Evolutionary conservation across 2,888 invertebrate genomes (phyloP), one percentile per base, ranked within the genome.

Genomic region (Clistopyga incitator): DNA sequence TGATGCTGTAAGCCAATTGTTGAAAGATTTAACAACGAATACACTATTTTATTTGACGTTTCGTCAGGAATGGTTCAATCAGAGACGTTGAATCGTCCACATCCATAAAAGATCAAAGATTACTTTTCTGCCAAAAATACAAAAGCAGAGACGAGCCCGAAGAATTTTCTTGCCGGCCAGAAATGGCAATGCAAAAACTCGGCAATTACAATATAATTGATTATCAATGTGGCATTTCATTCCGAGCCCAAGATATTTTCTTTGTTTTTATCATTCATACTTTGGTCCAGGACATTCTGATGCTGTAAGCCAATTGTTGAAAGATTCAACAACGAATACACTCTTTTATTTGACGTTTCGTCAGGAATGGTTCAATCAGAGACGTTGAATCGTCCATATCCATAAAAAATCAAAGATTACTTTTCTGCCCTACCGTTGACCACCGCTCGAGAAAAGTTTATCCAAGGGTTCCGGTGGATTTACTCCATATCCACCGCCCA

Each of bases 401-500:
- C 47, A 13, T 23, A 20, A 25, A 56, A 25, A 11, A 56, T 3
- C 25, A 8, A 56, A 71, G 20, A 54, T 71, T 56, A 56, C 54
- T 54, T 56, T 71, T 71, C 38, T 23, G 56, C 56, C 38, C 42
- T 23, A 23, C 34, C 15, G 52, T 54, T 23, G 8, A 23, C 1
- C 13, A 70, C 34, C 20, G 54, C 13, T 54, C 15, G 52, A 52
- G 34, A 15, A n/a, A 8, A 13, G 11, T 34, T 10, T 23, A 52
- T 54, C 23, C 45, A 65, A 45, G 23, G 29, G 45, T 54, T 72
- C 64, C 45, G 34, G 56, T 15, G 67, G 71, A 64, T 78, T 78
- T 56, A 61, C 38, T 50, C 61, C 20, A 68, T 45, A 38, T 61
- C 56, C 23, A 56, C 52, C 2, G 25, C 34, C 23, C 50, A 45